Evolutionary conservation across 2,113 vertebrate species (phyloP), one percentile per base, ranked within the genome.

Genomic region (Gambusia holbrooki): DNA sequence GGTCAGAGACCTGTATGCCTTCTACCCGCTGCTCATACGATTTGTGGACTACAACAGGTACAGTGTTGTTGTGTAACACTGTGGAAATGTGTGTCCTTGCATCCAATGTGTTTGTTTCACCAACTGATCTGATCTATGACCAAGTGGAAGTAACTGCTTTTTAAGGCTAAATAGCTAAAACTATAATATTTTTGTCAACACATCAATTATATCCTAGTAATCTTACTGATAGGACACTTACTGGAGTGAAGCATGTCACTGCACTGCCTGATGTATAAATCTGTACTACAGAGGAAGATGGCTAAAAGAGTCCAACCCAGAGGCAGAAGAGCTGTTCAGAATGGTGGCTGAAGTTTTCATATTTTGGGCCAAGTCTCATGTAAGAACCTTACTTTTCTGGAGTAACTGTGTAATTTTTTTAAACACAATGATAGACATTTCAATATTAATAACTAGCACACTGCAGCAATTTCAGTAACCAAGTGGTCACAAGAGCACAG

Each of bases 271-370:
- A 22, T 71, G 22, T 10, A 25, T 9, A 10, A 8, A n/a, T 58
- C 1, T 71, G 3, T 66, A 54, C 29, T 74, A 75, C 86, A 99
- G 97, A 90, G 97, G 97, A 58, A 94, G 95, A 66, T 99, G 97
- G 97, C 91, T 99, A 29, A 98, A 97, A 80, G 97, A 98, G 27
- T 97, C 97, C 0, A 97, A 94, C 81, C 83, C 95, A 0, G 97
- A 97, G 84, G 97, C 97, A 0, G 97, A 99, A 81, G 95, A 97
- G 42, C 90, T 99, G 51, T 99, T 98, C 87, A 95, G 96, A n/a
- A 99, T 98, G 97, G 97, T 98, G 80, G 97, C 97, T 1, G 97
- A 99, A 65, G 97, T 99, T 64, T 99, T 99, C 68, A 97, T 99
- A 92, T 98, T 96, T 86, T 99, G 97, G 97, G 97, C 97, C 27